A percentile compares a stretch with the other conserved stretches of the same genome.
Evolutionary conservation across 2,797 vertebrate species (phyloP).

Genomic region (Brachyrhaphis roseni): DNA sequence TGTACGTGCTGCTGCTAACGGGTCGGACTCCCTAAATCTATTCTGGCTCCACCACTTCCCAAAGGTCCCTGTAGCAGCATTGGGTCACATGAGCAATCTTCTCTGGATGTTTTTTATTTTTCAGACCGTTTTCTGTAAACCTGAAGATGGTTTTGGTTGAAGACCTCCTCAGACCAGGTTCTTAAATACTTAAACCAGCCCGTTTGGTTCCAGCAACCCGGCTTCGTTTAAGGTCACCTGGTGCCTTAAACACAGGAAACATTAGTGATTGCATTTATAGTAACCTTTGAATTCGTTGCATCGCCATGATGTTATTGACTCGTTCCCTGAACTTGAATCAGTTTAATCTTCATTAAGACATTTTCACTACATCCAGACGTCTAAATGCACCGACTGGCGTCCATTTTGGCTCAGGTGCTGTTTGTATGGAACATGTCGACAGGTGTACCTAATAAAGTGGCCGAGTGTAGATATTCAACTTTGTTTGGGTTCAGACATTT

Average conservation of each 20-base stretch:
- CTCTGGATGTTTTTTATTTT: background rate
- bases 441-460: background rate
- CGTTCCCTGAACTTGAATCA: too few species aligned
- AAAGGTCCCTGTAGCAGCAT: background rate
- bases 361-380: background rate
- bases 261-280: background rate
- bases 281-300: background rate
- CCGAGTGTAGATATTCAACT: background rate
- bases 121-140: background rate
- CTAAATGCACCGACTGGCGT: background rate
- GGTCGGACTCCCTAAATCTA: background rate
- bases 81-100: background rate
- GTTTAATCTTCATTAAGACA: background rate
- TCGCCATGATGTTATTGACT: background rate
- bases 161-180: background rate
- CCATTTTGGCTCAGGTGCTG: background rate
- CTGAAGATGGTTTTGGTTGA: background rate
- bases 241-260: background rate
- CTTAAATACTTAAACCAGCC: background rate
- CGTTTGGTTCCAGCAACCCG: background rate
- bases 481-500: background rate
- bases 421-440: background rate
- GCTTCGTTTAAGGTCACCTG: background rate
- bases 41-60: background rate
- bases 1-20: background rate